Evolutionary conservation across 2,113 vertebrate genomes (phyloP).

Genomic region (Tretioscincus oriximinensis): DNA sequence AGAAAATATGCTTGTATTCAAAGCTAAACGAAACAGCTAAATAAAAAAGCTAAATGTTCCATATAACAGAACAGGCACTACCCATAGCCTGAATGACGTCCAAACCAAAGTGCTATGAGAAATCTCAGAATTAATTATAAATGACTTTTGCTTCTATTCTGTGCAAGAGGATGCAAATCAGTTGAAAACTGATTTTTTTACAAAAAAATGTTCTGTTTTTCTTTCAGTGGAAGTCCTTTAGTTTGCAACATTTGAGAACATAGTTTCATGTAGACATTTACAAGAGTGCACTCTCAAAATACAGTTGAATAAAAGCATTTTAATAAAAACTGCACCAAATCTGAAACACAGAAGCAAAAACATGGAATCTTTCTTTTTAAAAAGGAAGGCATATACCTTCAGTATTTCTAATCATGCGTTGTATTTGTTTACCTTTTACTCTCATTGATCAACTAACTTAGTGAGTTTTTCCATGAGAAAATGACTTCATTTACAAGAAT

Average conservation of each 20-base stretch:
- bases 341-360: constrained; percentile 31
- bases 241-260: background rate
- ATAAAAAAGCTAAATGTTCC: too few species aligned
- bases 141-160: too few species aligned
- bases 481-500: constrained; percentile 8
- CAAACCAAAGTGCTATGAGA: too few species aligned
- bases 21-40: too few species aligned
- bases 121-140: too few species aligned
- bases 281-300: background rate
- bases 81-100: too few species aligned
- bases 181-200: too few species aligned
- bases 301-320: background rate
- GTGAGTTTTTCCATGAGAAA: constrained; percentile 25
- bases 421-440: constrained; percentile 23
- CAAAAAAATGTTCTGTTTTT: too few species aligned
- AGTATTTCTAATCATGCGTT: constrained; percentile 11
- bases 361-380: background rate
- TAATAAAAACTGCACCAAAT: constrained; percentile 36
- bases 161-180: background rate
- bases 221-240: background rate
- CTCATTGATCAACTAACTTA: background rate
- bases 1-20: too few species aligned
- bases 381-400: constrained; percentile 29
- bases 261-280: background rate
- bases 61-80: too few species aligned